Evolutionary conservation across 2,113 vertebrate genomes (phyloP).

Genomic region (Stomatorhinus ivindoensis): DNA sequence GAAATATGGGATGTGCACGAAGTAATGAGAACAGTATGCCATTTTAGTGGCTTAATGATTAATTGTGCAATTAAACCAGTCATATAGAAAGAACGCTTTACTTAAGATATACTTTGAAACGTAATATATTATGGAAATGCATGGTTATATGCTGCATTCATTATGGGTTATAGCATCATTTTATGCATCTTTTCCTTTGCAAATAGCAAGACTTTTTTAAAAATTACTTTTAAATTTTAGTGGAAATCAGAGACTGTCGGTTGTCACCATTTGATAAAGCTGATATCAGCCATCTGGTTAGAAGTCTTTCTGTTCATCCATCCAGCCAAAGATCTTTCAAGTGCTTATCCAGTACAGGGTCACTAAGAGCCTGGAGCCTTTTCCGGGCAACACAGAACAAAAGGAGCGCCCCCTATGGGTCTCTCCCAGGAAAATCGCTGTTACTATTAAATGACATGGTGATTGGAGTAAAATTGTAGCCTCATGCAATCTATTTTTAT

Average conservation of each 20-base stretch:
- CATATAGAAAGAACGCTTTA: neutral
- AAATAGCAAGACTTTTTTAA: neutral
- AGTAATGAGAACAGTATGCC: neutral
- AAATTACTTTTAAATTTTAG: neutral
- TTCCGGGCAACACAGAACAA: neutral
- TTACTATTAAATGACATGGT: neutral
- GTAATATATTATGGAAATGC: neutral
- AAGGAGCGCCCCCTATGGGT: neutral
- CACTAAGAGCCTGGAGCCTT: neutral
- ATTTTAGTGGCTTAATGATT: slow-evolving; percentile 4
- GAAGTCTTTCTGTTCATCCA: neutral
- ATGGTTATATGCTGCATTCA: neutral
- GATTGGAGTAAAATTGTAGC: neutral
- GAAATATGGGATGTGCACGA: slow-evolving; percentile 7
- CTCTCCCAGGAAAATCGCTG: neutral
- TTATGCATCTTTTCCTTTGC: neutral
- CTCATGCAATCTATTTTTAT: neutral
- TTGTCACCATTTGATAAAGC: neutral
- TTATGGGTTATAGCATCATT: neutral
- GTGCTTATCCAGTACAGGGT: neutral
- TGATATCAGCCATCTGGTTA: neutral
- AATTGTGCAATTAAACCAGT: neutral
- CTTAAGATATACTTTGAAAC: neutral
- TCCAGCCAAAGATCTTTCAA: neutral
- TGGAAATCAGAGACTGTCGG: neutral